Conservation (phyloP, 30 jellyfish, hydroid and myxozoan genomes). For the Catostylus mosaicus region DNA sequence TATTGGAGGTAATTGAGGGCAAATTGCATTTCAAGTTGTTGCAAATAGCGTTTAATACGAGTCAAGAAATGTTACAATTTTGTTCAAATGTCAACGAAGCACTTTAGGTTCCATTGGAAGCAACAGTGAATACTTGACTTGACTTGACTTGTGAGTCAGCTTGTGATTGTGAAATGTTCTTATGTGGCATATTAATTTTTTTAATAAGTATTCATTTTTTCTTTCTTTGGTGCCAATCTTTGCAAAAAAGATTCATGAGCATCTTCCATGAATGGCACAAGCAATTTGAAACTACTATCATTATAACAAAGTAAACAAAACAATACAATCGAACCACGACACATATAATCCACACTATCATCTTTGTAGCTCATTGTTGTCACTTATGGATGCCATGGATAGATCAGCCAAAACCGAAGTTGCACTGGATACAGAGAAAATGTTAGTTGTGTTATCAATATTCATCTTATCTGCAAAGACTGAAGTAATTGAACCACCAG, state of each 20-base stretch:
- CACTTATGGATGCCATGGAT: constrained; percentile 47
- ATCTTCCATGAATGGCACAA: background rate
- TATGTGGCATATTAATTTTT: background rate
- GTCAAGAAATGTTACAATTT: too few relatives aligned
- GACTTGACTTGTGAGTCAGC: too few relatives aligned
- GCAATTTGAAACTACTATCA: too few relatives aligned
- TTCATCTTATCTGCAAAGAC: constrained; percentile 51
- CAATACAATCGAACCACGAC: too few relatives aligned
- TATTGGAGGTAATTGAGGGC: too few relatives aligned
- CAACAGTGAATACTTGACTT: too few relatives aligned
- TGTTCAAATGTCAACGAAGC: too few relatives aligned
- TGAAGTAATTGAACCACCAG: constrained; percentile 47
- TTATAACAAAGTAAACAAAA: too few relatives aligned
- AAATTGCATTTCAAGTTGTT: too few relatives aligned
- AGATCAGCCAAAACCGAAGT: background rate
- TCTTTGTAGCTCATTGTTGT: constrained; percentile 39
- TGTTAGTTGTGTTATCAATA: constrained; percentile 47
- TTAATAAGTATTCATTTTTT: background rate
- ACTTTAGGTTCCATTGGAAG: too few relatives aligned
- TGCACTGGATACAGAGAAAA: constrained; percentile 40
- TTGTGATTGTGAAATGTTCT: too few relatives aligned
- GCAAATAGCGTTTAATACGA: too few relatives aligned
- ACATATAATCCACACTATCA: background rate
- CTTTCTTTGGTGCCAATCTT: background rate
- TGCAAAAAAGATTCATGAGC: background rate